Percentiles rank a stretch among this genome's conserved stretches.
Conservation (phyloP, 2,888 invertebrate genomes). For the Cylindroiulus punctatus region DNA sequence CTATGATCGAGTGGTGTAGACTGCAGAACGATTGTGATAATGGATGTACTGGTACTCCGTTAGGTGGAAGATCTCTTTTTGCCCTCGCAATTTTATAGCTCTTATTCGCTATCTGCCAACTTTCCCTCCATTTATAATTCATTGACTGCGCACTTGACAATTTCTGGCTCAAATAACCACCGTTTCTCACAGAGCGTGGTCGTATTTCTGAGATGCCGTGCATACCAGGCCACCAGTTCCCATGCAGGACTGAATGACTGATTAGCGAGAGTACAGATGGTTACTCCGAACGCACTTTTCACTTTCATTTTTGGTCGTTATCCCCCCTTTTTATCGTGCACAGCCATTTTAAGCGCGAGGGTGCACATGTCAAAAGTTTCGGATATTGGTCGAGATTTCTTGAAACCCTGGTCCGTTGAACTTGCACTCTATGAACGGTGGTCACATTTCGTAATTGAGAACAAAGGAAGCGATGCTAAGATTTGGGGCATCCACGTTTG, state of each 20-base stretch:
- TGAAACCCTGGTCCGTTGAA: constrained; percentile 5
- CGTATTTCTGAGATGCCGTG: constrained; percentile 41
- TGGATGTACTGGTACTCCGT: neutral
- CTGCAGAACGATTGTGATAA: neutral
- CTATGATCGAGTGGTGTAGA: neutral
- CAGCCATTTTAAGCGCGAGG: neutral
- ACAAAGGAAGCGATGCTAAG: neutral
- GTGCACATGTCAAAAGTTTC: constrained; percentile 17
- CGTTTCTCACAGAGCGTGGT: constrained; percentile 39
- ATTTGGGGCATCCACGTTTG: neutral
- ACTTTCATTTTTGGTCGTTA: constrained; percentile 41
- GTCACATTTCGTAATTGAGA: neutral
- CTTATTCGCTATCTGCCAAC: constrained; percentile 41
- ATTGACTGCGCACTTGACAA: constrained; percentile 42
- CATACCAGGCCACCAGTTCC: constrained; percentile 43
- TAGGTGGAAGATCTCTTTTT: constrained; percentile 7
- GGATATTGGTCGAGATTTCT: constrained; percentile 24
- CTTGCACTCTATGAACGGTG: neutral
- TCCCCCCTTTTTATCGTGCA: constrained; percentile 20
- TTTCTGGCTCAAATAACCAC: constrained; percentile 45
- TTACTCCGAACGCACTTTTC: constrained; percentile 28
- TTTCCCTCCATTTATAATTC: constrained; percentile 45
- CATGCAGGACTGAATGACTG: constrained; percentile 47
- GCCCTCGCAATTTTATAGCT: neutral
- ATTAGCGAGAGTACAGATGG: constrained; percentile 40